Conservation (phyloP, 2,888 invertebrate genomes). For the Hanleya hanleyi region DNA sequence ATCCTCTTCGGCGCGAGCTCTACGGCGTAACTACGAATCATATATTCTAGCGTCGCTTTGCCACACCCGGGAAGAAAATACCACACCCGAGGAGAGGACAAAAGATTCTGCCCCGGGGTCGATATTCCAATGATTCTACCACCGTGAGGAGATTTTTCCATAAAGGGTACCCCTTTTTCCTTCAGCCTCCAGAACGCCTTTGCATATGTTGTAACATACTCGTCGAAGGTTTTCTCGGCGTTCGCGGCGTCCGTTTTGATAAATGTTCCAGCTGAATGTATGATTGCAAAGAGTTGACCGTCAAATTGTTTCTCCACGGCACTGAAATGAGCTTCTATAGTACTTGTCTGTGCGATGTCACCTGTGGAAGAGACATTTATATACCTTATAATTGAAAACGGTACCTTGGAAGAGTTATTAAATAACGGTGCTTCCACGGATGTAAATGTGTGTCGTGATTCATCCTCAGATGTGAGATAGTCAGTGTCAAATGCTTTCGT, state of each 20-base stretch:
- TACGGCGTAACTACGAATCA: neutral
- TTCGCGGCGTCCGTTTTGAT: neutral
- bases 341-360: no score
- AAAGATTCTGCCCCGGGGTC: neutral
- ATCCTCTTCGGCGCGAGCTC: neutral
- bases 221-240: neutral
- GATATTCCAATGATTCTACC: neutral
- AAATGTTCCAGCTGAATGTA: neutral
- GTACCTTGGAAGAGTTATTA: no score
- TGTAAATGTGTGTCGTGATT: no score
- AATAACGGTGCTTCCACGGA: no score
- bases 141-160: neutral
- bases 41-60: neutral
- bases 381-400: no score
- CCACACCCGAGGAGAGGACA: neutral
- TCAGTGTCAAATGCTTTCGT: no score
- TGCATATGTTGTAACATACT: neutral
- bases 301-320: neutral
- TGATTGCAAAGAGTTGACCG: neutral
- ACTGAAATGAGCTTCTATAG: neutral
- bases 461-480: no score
- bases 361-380: no score
- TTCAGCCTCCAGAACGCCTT: neutral
- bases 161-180: neutral
- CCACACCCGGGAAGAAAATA: neutral